Base-by-base conservation (phyloP, 2,888 invertebrate species). In the Pseudococcus viburni region DNA sequence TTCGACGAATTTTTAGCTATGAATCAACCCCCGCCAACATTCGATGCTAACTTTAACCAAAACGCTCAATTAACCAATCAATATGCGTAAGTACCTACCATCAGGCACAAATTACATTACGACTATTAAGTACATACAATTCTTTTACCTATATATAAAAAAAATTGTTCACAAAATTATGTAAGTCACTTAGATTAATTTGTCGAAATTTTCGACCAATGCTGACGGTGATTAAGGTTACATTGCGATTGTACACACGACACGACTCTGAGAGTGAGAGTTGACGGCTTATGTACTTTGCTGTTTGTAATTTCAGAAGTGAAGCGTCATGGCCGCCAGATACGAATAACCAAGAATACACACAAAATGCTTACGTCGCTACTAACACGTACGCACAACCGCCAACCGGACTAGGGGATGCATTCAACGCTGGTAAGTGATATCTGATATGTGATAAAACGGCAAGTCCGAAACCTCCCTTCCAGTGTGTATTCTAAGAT, bases 1-100 rank as follows among this genome's bases (percentile, higher is more conserved):
- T 88, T 88, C 19, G 88, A 88, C 42, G 88, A 88, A 77, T 88
- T 88, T 73, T n/a, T 88, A 26, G 85, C 88, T 9, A 85, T 88
- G 85, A 84, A 42, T 51, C 68, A 85, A 77, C 88, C 88, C 5
- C 84, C 46, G 15, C 17, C 48, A 19, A 46, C 77, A 2, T 42
- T 46, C 17, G 77, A 48, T 9, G 73, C 87, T 1, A n/a, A 42
- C 5, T 83, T 83, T 11, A 39, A 46, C 1, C 39, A 46, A 17
- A 77, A 26, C 33, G 0, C 11, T 15, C 48, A 51, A 12, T 12
- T 1, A 64, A 64, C 64, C 64, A 9, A 68, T 68, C 68, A 68
- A 68, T 68, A 68, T 26, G 9, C 0, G 68, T 68, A 26, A 68
- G 68, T 68, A 68, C 1, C 3, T n/a, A n/a, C n/a, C n/a, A n/a